phyloP scores from a whole-genome alignment of 2,113 vertebrate genomes.

The Heptranchias perlo region DNA sequence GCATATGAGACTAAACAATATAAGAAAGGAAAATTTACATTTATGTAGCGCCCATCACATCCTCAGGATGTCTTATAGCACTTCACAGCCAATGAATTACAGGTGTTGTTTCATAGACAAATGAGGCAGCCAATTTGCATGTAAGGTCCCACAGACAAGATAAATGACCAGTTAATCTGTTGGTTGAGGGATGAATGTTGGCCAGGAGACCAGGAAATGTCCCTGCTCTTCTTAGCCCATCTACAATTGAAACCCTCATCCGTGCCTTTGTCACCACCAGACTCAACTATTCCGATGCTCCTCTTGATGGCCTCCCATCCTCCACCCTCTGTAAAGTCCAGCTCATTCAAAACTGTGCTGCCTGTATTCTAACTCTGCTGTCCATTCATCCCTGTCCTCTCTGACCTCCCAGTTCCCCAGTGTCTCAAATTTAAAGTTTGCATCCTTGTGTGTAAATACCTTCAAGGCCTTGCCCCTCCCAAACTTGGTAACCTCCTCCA shows the following conservation, averaged over 20 bases:
- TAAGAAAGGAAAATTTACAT: background rate
- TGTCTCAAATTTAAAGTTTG: too few species aligned
- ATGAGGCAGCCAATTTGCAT: background rate
- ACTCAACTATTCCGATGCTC: background rate
- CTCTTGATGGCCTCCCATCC: background rate
- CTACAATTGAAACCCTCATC: background rate
- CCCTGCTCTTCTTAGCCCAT: background rate
- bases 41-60: background rate
- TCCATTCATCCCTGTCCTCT: background rate
- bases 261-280: background rate
- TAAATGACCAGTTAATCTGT: too few species aligned
- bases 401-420: background rate
- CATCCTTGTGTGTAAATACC: too few species aligned
- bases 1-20: background rate
- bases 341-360: background rate
- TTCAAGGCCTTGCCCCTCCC: too few species aligned
- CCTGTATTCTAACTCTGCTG: background rate
- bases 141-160: background rate
- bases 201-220: background rate
- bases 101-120: background rate
- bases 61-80: background rate
- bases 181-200: background rate
- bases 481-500: too few species aligned
- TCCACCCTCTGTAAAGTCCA: background rate
- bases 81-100: background rate